phyloP scores from a whole-genome alignment of 2,888 invertebrate species.

The Coremacera marginata region DNA sequence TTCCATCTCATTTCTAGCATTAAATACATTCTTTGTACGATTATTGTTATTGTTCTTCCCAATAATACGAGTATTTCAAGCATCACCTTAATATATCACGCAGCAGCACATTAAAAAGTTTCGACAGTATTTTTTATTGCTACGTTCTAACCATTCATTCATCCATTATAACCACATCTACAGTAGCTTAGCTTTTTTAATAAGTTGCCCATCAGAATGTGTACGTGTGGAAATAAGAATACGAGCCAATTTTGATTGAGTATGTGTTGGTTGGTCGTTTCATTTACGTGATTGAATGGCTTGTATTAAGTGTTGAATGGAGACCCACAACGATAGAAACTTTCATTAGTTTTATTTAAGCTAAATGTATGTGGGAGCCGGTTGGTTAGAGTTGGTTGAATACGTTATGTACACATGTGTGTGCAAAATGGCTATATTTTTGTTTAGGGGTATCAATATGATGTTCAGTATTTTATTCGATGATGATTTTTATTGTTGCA shows the following conservation, averaged over 20 bases:
- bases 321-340: not conserved
- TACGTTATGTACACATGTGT: conserved; percentile 1
- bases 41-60: no score
- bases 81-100: no score
- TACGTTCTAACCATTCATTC: not conserved
- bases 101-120: not conserved
- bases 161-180: not conserved
- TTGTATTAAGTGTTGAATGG: not conserved
- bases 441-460: conserved; percentile 43
- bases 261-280: not conserved
- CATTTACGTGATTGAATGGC: conserved; percentile 11
- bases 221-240: conserved; percentile 38
- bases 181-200: not conserved
- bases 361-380: not conserved
- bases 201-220: conserved; percentile 17
- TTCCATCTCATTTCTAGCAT: no score
- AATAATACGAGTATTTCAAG: no score
- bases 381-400: not conserved
- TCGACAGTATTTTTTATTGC: not conserved
- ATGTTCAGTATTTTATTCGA: conserved; percentile 46
- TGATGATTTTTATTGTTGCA: conserved; percentile 17
- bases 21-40: no score
- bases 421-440: not conserved
- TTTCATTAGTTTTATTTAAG: conserved; percentile 1
- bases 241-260: conserved; percentile 34